Evolutionary conservation across 2,888 invertebrate species (phyloP).

Genomic region (Lordiphosa andalusiaca): DNA sequence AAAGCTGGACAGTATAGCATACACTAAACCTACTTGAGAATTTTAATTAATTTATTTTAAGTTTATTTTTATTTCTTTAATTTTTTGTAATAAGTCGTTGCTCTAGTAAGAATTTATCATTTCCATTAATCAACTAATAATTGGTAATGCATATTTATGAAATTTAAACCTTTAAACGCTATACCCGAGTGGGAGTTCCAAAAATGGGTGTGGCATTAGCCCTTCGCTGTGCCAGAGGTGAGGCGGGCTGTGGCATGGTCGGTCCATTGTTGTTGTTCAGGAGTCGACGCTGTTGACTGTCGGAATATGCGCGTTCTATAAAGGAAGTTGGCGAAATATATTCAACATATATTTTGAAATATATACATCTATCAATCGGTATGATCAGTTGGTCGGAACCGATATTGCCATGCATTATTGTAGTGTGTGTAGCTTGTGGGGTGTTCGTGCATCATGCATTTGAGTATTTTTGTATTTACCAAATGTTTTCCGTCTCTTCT

Average conservation of each 20-base stretch:
- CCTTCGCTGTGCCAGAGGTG: slow-evolving; percentile 71
- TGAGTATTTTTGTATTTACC: slow-evolving; percentile 42
- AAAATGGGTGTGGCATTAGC: slow-evolving; percentile 71
- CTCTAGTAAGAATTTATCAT: slow-evolving; percentile 27
- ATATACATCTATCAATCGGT: slow-evolving; percentile 27
- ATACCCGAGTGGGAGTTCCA: slow-evolving; percentile 80
- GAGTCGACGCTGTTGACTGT: slow-evolving; percentile 81
- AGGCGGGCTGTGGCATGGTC: slow-evolving; percentile 57
- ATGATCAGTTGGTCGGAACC: slow-evolving; percentile 2
- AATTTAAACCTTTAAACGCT: slow-evolving; percentile 77
- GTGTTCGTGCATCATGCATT: slow-evolving; percentile 45
- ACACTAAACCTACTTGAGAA: slow-evolving; percentile 62
- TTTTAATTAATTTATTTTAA: slow-evolving; percentile 33
- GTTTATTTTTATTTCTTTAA: slow-evolving; percentile 6
- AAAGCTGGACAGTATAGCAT: slow-evolving; percentile 70
- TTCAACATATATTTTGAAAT: slow-evolving; percentile 16
- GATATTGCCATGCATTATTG: slow-evolving; percentile 45
- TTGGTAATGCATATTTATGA: slow-evolving; percentile 54
- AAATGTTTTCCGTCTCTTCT: slow-evolving; percentile 65
- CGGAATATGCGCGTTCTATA: slow-evolving; percentile 84
- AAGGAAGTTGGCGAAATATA: slow-evolving; percentile 10
- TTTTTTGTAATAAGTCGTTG: slow-evolving; percentile 22
- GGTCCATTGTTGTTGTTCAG: slow-evolving; percentile 64
- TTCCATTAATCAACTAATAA: slow-evolving; percentile 34
- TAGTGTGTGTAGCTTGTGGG: slow-evolving; percentile 8